Evolutionary conservation across 2,888 invertebrate species (phyloP), one percentile per base, ranked within the genome.

Genomic region (Gortyna flavago): DNA sequence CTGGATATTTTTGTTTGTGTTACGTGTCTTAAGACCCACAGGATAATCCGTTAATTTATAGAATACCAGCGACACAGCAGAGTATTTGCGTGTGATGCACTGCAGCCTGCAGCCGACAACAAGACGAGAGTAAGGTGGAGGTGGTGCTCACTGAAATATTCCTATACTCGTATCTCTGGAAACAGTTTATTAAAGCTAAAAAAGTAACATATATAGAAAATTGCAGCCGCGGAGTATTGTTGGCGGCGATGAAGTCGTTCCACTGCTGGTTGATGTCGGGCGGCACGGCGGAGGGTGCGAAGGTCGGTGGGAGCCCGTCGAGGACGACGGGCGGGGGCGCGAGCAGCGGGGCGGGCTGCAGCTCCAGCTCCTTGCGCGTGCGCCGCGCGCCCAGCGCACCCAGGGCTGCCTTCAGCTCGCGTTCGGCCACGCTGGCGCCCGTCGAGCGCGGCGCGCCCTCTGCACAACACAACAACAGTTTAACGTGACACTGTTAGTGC

Each of bases 381-480:
- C 92, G 92, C 65, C 89, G 92, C n/a, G 89, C 90, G 3, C 80
- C 81, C 67, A 91, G 91, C 18, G 89, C 91, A 0, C 91, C 89
- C 75, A 95, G 88, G 44, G 91, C 80, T 3, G 93, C 95, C 61
- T 89, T 89, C 80, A 96, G 89, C 88, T 95, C 94, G 8, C 95
- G 93, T 84, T 94, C 94, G 0, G 96, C 96, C 18, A 91, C 90
- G 74, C 89, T 93, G 18, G 88, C 83, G 38, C 82, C 78, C 13
- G 89, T 81, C 13, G 81, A 72, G 18, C 76, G 74, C 25, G 69
- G 51, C 61, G 67, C 79, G 1, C 54, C 66, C 41, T 79, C 88
- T 88, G 86, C 44, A 65, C 41, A 83, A 48, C 73, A 70, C 13
- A 70, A 72, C 32, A 75, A 74, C 13, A 68, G 68, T 18, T 32